These are phyloP conservation scores for Chaenodraco wilsoni DNA, from an alignment of 2,797 vertebrate species.

Conservation along the genomic window DNA sequence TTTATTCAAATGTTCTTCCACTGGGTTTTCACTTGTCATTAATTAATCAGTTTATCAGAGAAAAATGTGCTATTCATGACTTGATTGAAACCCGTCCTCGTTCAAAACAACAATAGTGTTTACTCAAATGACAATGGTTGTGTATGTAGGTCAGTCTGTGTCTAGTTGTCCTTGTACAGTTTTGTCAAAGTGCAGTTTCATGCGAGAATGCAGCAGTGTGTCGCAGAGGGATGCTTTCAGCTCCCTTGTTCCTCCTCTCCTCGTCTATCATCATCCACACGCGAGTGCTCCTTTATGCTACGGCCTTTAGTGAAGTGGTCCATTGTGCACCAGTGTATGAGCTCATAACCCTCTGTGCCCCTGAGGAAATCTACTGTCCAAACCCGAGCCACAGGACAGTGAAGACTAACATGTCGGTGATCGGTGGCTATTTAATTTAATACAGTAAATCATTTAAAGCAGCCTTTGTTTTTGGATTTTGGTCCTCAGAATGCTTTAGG, in stretches of 20 bases:
- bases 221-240: constrained; percentile 61
- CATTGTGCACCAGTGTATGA: constrained; percentile 67
- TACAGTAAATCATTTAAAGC: constrained; percentile 44
- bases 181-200: constrained; percentile 66
- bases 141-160: constrained; percentile 75
- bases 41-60: constrained; percentile 28
- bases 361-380: constrained; percentile 45
- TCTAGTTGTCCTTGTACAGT: constrained; percentile 52
- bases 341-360: constrained; percentile 46
- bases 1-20: constrained; percentile 41
- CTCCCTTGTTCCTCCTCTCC: constrained; percentile 43
- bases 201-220: constrained; percentile 60
- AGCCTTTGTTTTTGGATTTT: constrained; percentile 42
- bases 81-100: constrained; percentile 44
- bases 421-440: constrained; percentile 55
- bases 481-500: constrained; percentile 20
- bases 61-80: constrained; percentile 37
- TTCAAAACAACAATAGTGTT: constrained; percentile 34
- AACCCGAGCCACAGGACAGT: constrained; percentile 28
- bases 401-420: constrained; percentile 34
- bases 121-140: constrained; percentile 39
- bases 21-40: constrained; percentile 38
- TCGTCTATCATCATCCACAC: constrained; percentile 66
- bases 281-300: constrained; percentile 59
- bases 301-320: constrained; percentile 72